Conservation (phyloP, 2,113 vertebrate species). For the Tapirus terrestris region DNA sequence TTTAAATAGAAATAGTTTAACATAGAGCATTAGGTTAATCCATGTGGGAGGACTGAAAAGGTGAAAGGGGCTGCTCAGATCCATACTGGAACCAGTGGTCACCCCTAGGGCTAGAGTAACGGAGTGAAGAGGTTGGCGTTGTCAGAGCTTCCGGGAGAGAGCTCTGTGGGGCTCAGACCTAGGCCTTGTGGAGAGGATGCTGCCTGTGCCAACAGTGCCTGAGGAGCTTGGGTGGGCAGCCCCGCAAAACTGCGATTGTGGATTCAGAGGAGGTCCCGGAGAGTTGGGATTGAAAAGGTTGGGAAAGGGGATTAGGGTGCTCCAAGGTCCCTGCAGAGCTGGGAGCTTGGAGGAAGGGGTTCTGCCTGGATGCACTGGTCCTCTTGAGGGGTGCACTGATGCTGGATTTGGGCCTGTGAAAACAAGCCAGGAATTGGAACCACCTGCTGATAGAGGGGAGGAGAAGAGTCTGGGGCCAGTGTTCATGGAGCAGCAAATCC, state of each 20-base stretch:
- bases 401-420: background rate
- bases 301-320: too few relatives aligned
- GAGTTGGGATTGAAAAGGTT: too few relatives aligned
- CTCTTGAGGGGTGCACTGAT: background rate
- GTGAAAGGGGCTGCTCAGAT: background rate
- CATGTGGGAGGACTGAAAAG: background rate
- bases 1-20: background rate
- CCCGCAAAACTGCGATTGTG: background rate
- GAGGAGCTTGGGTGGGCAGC: background rate
- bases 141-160: background rate
- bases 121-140: background rate
- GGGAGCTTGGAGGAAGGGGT: background rate
- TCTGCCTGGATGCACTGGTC: too few relatives aligned
- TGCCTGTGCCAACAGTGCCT: background rate
- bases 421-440: background rate
- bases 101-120: background rate
- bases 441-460: background rate
- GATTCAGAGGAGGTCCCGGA: too few relatives aligned
- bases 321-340: too few relatives aligned
- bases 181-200: background rate
- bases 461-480: background rate
- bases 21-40: background rate
- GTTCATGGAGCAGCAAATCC: background rate
- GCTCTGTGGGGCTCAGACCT: rapidly evolving
- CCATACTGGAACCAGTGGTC: background rate